Percentiles rank a stretch among this genome's conserved stretches.
Evolutionary conservation across 2,113 vertebrate species (phyloP).

Genomic region (Eubucco bourcierii): DNA sequence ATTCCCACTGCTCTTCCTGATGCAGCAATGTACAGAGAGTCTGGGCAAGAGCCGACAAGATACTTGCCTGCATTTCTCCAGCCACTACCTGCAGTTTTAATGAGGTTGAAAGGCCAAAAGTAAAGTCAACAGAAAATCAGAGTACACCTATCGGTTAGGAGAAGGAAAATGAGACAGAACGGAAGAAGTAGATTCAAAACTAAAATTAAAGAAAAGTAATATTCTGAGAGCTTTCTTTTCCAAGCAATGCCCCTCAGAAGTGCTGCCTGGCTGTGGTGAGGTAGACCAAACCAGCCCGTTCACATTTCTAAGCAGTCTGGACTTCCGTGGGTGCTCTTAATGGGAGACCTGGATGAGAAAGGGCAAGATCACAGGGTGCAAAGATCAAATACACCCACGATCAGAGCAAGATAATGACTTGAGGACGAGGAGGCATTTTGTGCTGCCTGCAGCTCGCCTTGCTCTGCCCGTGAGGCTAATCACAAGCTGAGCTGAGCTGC

Average conservation of each 20-base stretch:
- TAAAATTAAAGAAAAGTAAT: too few relatives aligned
- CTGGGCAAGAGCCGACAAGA: too few relatives aligned
- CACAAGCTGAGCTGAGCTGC: background rate
- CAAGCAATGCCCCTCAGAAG: rapidly evolving
- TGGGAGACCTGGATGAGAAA: background rate
- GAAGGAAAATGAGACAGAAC: too few relatives aligned
- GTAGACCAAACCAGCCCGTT: background rate
- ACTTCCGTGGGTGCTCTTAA: background rate
- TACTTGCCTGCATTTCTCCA: too few relatives aligned
- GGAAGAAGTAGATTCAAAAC: too few relatives aligned
- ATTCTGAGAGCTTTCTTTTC: too few relatives aligned
- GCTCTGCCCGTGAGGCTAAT: background rate
- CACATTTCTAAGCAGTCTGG: background rate
- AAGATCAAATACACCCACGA: background rate
- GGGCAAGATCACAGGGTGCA: background rate
- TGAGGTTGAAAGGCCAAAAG: too few relatives aligned
- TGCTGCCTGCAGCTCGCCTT: background rate
- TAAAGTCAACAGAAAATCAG: too few relatives aligned
- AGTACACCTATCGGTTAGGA: too few relatives aligned
- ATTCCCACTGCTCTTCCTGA: background rate
- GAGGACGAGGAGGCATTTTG: background rate
- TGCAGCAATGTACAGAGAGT: too few relatives aligned
- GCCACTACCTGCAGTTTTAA: too few relatives aligned
- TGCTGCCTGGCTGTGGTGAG: background rate
- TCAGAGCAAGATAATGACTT: background rate